phyloP scores from a whole-genome alignment of 2,888 invertebrate genomes.

The Netelia virgata region DNA sequence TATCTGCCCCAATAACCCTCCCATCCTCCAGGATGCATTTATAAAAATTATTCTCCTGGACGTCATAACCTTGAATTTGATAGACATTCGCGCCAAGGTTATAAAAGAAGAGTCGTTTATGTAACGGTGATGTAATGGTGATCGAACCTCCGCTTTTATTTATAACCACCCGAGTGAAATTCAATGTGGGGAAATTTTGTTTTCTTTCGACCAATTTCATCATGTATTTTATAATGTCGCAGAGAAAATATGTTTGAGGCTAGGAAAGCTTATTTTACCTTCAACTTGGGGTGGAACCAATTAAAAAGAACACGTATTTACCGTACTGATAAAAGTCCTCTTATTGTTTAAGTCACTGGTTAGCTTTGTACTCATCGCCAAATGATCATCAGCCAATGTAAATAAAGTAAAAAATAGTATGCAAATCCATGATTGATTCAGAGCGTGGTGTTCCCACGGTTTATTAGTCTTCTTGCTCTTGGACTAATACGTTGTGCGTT shows the following conservation, averaged over 20 bases:
- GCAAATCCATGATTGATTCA: slow-evolving; percentile 47
- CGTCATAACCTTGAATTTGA: not conserved
- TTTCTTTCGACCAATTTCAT: too few species aligned
- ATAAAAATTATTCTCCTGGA: not conserved
- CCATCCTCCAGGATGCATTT: slow-evolving; percentile 6
- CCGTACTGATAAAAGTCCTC: too few species aligned
- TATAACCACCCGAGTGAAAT: not conserved
- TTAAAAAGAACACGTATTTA: not conserved
- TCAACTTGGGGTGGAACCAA: not conserved
- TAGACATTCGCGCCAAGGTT: not conserved
- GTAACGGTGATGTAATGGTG: not conserved
- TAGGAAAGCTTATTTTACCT: not conserved
- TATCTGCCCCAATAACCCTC: not conserved
- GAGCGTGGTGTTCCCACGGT: not conserved
- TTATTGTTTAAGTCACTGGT: too few species aligned
- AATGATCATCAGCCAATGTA: not conserved
- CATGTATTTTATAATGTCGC: not conserved
- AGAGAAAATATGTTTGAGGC: not conserved
- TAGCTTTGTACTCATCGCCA: too few species aligned
- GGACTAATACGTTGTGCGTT: not conserved
- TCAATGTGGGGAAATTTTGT: not conserved
- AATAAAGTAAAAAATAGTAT: slow-evolving; percentile 18
- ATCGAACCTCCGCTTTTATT: not conserved
- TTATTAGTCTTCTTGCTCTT: not conserved
- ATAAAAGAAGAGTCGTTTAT: slow-evolving; percentile 2